phyloP scores from a whole-genome alignment of 1,140 invertebrate species.

The Phymastichus coffea region DNA sequence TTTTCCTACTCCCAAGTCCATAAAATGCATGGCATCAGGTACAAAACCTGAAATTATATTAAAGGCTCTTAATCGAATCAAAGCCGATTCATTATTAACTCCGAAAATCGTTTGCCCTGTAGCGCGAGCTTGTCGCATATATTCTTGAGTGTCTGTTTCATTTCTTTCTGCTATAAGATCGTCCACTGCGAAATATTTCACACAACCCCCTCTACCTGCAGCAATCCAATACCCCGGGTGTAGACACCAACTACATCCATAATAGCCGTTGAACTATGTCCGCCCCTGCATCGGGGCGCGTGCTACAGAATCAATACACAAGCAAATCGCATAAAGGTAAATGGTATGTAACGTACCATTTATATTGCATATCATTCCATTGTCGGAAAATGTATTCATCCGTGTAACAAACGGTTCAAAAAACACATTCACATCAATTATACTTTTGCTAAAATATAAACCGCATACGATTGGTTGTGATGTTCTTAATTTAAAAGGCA shows the following conservation, averaged over 20 bases:
- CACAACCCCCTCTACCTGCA: not conserved
- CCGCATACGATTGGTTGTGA: no score
- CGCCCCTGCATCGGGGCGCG: conserved; percentile 20
- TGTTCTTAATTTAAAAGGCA: no score
- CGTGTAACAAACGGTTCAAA: conserved; percentile 14
- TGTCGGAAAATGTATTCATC: conserved; percentile 20
- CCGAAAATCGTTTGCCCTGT: no score
- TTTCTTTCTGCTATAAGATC: conserved; percentile 5
- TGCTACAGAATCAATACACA: conserved; percentile 25
- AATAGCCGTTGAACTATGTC: conserved; percentile 23
- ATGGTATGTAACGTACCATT: conserved; percentile 7
- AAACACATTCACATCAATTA: conserved; percentile 25
- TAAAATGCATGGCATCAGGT: not conserved
- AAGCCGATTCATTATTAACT: no score
- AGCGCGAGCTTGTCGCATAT: conserved; percentile 15
- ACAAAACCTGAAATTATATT: conserved; percentile 13
- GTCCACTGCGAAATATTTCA: conserved; percentile 23
- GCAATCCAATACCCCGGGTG: conserved; percentile 24
- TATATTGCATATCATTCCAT: conserved; percentile 19
- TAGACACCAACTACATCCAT: conserved; percentile 28
- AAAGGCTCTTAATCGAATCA: no score
- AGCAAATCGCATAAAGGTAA: conserved; percentile 22
- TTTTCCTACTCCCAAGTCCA: no score
- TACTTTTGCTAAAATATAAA: conserved; percentile 24
- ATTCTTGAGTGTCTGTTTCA: not conserved